Evolutionary conservation across 2,888 invertebrate species (phyloP).

Genomic region (Trachelus troglodyta): DNA sequence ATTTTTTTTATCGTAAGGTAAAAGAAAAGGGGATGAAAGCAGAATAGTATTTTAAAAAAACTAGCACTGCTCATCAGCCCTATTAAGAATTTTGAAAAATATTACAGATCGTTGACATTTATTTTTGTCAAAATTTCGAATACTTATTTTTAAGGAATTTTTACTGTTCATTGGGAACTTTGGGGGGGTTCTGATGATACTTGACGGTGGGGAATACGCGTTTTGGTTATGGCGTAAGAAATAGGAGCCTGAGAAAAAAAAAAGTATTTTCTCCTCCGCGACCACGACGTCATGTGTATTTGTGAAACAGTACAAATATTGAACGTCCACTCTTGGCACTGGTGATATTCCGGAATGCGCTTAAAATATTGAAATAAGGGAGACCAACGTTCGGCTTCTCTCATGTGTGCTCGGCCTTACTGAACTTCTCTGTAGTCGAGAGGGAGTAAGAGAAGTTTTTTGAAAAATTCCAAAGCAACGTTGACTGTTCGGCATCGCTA

Average conservation of each 20-base stretch:
- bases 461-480: not conserved
- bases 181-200: not conserved
- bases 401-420: not conserved
- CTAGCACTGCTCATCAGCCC: not conserved
- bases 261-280: not conserved
- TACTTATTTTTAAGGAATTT: not conserved
- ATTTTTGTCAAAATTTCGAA: too few relatives aligned
- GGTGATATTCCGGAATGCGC: slow-evolving; percentile 49
- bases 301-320: slow-evolving; percentile 48
- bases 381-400: slow-evolving; percentile 25
- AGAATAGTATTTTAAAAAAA: not conserved
- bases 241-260: not conserved
- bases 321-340: slow-evolving; percentile 48
- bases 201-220: not conserved
- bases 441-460: not conserved
- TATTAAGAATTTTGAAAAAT: not conserved
- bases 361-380: slow-evolving; percentile 56
- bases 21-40: not conserved
- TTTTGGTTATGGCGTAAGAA: not conserved
- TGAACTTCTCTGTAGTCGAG: not conserved
- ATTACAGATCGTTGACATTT: not conserved
- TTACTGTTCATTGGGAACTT: not conserved
- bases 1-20: not conserved
- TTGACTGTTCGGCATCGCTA: not conserved
- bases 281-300: not conserved